Conservation (phyloP, 1,140 invertebrate genomes). For the Drosophila persimilis region DNA sequence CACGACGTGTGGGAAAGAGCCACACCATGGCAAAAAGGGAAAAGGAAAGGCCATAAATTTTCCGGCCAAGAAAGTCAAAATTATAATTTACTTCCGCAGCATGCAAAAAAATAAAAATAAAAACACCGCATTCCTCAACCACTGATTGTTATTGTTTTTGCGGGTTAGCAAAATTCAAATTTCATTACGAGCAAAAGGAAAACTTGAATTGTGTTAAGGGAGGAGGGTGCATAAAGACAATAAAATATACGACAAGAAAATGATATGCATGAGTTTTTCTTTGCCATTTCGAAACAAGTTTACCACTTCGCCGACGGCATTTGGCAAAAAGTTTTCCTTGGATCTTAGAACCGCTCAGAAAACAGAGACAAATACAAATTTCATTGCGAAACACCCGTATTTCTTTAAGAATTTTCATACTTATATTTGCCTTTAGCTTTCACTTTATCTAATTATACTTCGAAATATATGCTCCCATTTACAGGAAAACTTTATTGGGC, state of each 20-base stretch:
- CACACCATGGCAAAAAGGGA: too few species aligned
- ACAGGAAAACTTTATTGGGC: too few species aligned
- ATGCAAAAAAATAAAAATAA: conserved; percentile 18
- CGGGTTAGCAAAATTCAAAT: conserved; percentile 46
- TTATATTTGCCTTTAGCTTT: too few species aligned
- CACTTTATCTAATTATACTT: too few species aligned
- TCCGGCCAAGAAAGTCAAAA: conserved; percentile 45
- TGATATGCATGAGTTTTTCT: conserved; percentile 43
- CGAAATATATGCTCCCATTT: too few species aligned
- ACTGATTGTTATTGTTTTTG: conserved; percentile 21
- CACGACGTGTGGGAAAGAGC: conserved; percentile 34
- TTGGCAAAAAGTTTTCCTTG: conserved; percentile 12
- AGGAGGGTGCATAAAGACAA: neutral
- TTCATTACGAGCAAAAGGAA: conserved; percentile 29
- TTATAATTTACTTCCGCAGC: conserved; percentile 60
- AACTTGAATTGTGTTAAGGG: conserved; percentile 30
- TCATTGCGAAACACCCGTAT: neutral
- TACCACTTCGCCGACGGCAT: conserved; percentile 10
- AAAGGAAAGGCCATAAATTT: conserved; percentile 50
- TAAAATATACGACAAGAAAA: conserved; percentile 38
- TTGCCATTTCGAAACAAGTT: conserved; percentile 11
- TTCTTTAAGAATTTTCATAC: too few species aligned
- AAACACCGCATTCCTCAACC: conserved; percentile 10
- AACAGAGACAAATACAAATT: neutral
- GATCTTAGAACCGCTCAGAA: neutral